These are phyloP conservation scores for Pseudomyrmex sp. DNA, from an alignment of 1,140 invertebrate species.

Conservation along the genomic window DNA sequence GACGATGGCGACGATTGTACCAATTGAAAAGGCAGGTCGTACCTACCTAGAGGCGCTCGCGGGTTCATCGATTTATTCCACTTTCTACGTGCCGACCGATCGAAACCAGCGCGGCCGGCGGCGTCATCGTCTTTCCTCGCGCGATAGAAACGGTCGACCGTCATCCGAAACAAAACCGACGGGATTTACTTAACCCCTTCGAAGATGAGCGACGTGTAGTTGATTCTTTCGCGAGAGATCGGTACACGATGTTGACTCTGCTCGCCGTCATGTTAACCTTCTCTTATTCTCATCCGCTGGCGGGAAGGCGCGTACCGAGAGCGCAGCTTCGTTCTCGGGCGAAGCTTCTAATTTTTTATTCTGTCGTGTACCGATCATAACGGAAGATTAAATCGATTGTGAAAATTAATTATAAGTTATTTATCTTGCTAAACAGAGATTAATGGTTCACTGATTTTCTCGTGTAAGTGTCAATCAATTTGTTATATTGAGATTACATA, in stretches of 20 bases:
- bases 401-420: not conserved
- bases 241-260: constrained; percentile 38
- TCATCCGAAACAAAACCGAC: constrained; percentile 12
- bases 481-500: too few species aligned
- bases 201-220: constrained; percentile 19
- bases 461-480: too few species aligned
- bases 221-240: constrained; percentile 38
- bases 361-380: too few species aligned
- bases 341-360: constrained; percentile 13
- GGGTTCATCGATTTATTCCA: constrained; percentile 69
- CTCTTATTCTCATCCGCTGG: constrained; percentile 11
- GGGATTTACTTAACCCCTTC: constrained; percentile 45
- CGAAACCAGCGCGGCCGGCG: constrained; percentile 3
- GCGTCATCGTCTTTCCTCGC: constrained; percentile 26
- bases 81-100: constrained; percentile 57
- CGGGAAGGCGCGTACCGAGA: not conserved
- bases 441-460: too few species aligned
- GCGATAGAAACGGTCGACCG: constrained; percentile 50
- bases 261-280: constrained; percentile 40
- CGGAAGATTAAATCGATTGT: constrained; percentile 2
- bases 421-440: not conserved
- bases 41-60: not conserved
- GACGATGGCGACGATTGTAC: constrained; percentile 16
- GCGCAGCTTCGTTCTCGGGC: not conserved
- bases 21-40: constrained; percentile 39